Evolutionary conservation across 2,888 invertebrate species (phyloP).

Genomic region (Vanessa cardui): DNA sequence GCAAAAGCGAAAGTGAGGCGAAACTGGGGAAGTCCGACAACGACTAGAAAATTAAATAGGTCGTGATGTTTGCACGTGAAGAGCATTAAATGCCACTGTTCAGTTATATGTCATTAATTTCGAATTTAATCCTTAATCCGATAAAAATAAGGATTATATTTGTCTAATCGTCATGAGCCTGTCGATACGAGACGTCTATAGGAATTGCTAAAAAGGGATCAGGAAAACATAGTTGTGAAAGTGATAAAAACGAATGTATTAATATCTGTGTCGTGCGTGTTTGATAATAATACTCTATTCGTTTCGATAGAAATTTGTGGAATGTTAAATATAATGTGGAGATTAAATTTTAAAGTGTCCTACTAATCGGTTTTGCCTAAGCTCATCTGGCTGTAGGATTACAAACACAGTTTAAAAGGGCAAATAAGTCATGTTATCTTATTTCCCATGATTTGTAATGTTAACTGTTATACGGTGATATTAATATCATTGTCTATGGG

Average conservation of each 20-base stretch:
- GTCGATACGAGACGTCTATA: constrained; percentile 12
- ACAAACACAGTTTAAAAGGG: no score
- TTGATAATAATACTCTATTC: neutral
- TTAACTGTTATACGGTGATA: no score
- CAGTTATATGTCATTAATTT: constrained; percentile 29
- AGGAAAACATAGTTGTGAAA: constrained; percentile 14
- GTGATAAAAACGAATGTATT: constrained; percentile 8
- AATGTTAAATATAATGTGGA: neutral
- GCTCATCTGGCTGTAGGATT: no score
- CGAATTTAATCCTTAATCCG: neutral
- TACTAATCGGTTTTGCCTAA: no score
- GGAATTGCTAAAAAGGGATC: constrained; percentile 21
- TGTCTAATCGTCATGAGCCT: neutral
- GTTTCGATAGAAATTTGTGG: neutral
- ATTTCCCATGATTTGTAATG: no score
- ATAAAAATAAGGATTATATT: constrained; percentile 12
- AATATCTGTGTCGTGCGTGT: neutral
- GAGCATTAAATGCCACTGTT: constrained; percentile 40
- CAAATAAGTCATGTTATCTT: no score
- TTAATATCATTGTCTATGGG: no score
- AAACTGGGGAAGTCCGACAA: constrained; percentile 57
- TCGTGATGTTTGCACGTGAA: constrained; percentile 45
- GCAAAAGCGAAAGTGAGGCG: constrained; percentile 51
- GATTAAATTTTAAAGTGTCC: neutral
- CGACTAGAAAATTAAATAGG: constrained; percentile 48